phyloP scores from a whole-genome alignment of 2,888 invertebrate genomes.

The Andrena hattorfiana region DNA sequence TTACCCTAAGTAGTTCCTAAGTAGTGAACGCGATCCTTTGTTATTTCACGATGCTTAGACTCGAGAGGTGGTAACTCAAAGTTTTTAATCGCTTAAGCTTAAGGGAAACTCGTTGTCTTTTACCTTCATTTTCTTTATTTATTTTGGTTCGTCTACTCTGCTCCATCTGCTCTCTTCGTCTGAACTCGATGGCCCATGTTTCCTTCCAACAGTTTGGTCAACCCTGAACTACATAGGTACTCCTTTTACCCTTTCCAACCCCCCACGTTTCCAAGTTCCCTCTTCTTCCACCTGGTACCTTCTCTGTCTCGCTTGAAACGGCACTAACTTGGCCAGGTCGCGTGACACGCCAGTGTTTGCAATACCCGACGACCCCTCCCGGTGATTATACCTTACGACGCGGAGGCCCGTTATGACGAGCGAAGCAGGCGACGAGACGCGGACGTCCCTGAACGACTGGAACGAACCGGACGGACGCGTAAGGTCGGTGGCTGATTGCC shows the following conservation, averaged over 20 bases:
- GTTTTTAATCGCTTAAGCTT: too few species aligned
- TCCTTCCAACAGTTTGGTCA: too few species aligned
- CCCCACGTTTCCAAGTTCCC: constrained; percentile 6
- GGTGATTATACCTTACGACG: constrained; percentile 66
- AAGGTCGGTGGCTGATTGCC: constrained; percentile 64
- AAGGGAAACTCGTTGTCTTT: too few species aligned
- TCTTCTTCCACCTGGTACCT: constrained; percentile 12
- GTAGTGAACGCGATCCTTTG: background rate
- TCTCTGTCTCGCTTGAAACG: constrained; percentile 32
- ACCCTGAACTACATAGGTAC: too few species aligned
- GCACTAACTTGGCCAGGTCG: constrained; percentile 71
- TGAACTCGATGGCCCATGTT: too few species aligned
- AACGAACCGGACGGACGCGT: constrained; percentile 47
- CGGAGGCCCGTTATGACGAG: constrained; percentile 40
- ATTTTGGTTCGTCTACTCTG: too few species aligned
- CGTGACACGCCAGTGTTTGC: constrained; percentile 74
- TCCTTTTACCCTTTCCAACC: background rate
- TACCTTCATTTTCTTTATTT: too few species aligned
- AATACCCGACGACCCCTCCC: constrained; percentile 57
- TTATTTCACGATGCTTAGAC: too few species aligned
- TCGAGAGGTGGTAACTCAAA: too few species aligned
- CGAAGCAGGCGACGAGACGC: constrained; percentile 41
- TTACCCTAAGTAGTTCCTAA: background rate
- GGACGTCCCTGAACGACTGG: constrained; percentile 32
- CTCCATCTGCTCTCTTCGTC: too few species aligned